phyloP scores from a whole-genome alignment of 2,113 vertebrate genomes.

The Riparia riparia region DNA sequence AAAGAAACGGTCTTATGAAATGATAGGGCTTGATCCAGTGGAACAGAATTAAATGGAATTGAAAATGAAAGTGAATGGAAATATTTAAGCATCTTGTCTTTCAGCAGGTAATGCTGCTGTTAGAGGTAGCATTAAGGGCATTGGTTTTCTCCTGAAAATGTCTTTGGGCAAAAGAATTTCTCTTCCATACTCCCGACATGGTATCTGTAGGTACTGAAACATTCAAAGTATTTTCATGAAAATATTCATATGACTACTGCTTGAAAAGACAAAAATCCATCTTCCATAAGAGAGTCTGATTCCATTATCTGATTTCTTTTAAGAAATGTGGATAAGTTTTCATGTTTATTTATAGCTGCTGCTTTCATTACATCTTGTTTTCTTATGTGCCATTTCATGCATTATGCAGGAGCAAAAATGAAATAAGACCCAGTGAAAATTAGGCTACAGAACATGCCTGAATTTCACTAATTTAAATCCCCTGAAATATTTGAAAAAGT shows the following conservation, averaged over 20 bases:
- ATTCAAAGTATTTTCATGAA: constrained; percentile 27
- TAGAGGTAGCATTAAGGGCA: not conserved
- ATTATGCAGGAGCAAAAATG: constrained; percentile 5
- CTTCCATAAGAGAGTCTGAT: not conserved
- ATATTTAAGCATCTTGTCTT: not conserved
- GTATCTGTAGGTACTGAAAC: constrained; percentile 1
- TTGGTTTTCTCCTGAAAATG: not conserved
- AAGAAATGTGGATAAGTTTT: constrained; percentile 33
- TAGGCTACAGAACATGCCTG: not conserved
- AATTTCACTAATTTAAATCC: not conserved
- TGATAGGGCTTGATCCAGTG: not conserved
- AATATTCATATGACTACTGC: constrained; percentile 4
- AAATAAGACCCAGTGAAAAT: constrained; percentile 6
- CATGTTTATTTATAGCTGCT: constrained; percentile 58
- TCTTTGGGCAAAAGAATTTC: not conserved
- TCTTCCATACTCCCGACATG: not conserved
- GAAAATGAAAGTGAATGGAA: not conserved
- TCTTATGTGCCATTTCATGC: constrained; percentile 25
- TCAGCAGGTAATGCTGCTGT: not conserved
- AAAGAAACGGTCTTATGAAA: not conserved
- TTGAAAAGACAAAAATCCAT: constrained; percentile 35
- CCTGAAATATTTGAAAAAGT: not conserved
- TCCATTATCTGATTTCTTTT: constrained; percentile 50
- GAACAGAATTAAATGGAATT: not conserved
- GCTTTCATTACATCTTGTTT: constrained; percentile 21